Evolutionary conservation across 1,140 invertebrate species (phyloP).

Genomic region (Archivesica marissinica): DNA sequence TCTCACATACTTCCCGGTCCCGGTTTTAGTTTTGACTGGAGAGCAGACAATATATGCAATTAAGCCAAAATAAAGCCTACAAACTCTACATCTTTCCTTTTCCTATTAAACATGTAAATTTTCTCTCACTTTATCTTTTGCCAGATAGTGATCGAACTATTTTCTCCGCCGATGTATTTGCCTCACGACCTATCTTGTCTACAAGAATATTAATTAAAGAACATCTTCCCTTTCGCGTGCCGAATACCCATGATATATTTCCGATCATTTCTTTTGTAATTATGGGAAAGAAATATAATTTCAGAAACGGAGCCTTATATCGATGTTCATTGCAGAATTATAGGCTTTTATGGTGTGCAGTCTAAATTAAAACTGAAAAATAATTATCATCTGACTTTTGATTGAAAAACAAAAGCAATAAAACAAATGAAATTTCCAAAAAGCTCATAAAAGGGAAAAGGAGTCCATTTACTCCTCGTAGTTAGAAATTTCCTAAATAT

Average conservation of each 20-base stretch:
- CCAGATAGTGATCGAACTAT: not conserved
- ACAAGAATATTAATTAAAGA: slow-evolving; percentile 60
- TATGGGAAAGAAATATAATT: slow-evolving; percentile 61
- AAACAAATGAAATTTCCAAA: slow-evolving; percentile 63
- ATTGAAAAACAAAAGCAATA: slow-evolving; percentile 64
- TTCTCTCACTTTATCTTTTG: not conserved
- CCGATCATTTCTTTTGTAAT: slow-evolving; percentile 59
- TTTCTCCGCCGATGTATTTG: not conserved
- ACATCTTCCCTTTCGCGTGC: slow-evolving; percentile 48
- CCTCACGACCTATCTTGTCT: slow-evolving; percentile 21
- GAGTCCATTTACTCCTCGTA: slow-evolving; percentile 54
- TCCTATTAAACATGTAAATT: too few species aligned
- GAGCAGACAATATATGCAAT: too few species aligned
- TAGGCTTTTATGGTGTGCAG: slow-evolving; percentile 58
- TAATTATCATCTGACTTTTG: slow-evolving; percentile 59
- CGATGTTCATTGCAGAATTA: slow-evolving; percentile 55
- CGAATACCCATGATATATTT: slow-evolving; percentile 51
- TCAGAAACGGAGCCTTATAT: slow-evolving; percentile 48
- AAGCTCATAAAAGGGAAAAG: slow-evolving; percentile 59
- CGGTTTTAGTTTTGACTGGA: too few species aligned
- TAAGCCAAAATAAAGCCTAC: too few species aligned
- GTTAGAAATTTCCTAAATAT: slow-evolving; percentile 58
- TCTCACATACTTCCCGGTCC: too few species aligned
- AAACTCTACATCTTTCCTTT: too few species aligned
- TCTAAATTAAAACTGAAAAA: slow-evolving; percentile 56